Percentiles rank a stretch among this genome's conserved stretches.
phyloP scores from a whole-genome alignment of 2,888 invertebrate species.

The Drosophila lutescens region DNA sequence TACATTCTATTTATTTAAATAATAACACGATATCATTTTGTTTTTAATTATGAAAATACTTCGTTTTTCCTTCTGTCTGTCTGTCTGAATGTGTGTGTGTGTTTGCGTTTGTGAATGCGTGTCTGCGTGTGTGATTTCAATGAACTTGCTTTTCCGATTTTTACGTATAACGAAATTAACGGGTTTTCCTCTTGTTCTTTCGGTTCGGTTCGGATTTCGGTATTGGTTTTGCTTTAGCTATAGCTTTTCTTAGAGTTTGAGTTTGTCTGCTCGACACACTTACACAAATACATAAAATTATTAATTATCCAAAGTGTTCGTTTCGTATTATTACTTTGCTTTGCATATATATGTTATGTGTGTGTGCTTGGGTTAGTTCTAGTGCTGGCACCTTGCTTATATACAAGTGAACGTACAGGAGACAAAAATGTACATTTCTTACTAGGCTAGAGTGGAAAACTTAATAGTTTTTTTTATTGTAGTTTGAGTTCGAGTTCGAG shows the following conservation, averaged over 20 bases:
- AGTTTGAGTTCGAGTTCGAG: constrained; percentile 27
- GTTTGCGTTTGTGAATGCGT: constrained; percentile 1
- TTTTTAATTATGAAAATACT: constrained; percentile 80
- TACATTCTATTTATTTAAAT: constrained; percentile 81
- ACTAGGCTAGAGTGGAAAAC: constrained; percentile 46
- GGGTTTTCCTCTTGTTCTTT: constrained; percentile 14
- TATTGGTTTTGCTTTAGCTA: constrained; percentile 33
- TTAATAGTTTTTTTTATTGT: constrained; percentile 40
- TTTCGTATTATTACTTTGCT: constrained; percentile 16
- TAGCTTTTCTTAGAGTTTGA: constrained; percentile 17
- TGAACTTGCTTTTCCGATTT: constrained; percentile 13
- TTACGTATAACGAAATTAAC: constrained; percentile 44
- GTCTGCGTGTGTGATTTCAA: constrained; percentile 10
- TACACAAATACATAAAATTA: constrained; percentile 68
- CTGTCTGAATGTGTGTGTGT: constrained; percentile 7
- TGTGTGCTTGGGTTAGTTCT: constrained; percentile 12
- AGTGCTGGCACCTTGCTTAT: constrained; percentile 49
- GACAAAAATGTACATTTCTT: constrained; percentile 52
- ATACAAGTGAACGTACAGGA: constrained; percentile 44
- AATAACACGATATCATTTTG: constrained; percentile 75
- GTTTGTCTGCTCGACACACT: constrained; percentile 63
- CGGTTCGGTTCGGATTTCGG: constrained; percentile 20
- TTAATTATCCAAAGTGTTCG: constrained; percentile 47
- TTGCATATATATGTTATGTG: constrained; percentile 35
- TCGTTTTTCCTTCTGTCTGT: constrained; percentile 56